Conservation (phyloP, 1,140 invertebrate species). For the Carposina sasakii region DNA sequence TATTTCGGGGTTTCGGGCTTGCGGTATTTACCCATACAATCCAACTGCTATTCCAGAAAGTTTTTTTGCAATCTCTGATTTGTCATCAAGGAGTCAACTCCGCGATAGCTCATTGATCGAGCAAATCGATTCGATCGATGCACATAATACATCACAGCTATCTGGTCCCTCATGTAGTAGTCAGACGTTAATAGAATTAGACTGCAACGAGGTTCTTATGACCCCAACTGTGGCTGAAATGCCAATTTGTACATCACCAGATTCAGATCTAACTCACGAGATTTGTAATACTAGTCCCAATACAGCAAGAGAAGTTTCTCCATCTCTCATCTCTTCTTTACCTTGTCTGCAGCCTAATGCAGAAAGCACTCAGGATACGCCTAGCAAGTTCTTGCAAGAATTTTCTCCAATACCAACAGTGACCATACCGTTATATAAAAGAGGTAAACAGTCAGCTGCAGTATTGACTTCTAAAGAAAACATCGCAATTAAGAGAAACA, state of each 20-base stretch:
- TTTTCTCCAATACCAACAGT: not conserved
- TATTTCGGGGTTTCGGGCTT: constrained; percentile 20
- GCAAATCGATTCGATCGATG: not conserved
- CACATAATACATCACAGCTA: not conserved
- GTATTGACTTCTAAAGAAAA: constrained; percentile 5
- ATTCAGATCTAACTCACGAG: not conserved
- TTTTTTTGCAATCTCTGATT: constrained; percentile 14
- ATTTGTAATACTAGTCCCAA: not conserved
- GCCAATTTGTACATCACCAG: not conserved
- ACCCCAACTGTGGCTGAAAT: not conserved
- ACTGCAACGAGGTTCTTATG: not conserved
- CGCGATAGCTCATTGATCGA: not conserved
- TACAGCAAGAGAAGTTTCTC: not conserved
- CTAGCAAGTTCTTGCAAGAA: not conserved
- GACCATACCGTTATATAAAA: not conserved
- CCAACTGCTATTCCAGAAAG: constrained; percentile 14
- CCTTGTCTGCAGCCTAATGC: not conserved
- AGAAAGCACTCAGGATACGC: constrained; percentile 6
- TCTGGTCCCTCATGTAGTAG: not conserved
- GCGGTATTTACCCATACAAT: constrained; percentile 16
- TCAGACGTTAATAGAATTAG: not conserved
- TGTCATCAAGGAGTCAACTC: not conserved
- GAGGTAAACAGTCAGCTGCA: constrained; percentile 1
- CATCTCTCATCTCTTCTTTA: not conserved
- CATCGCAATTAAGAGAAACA: not conserved